Evolutionary conservation across 2,797 vertebrate species (phyloP), one percentile per base, ranked within the genome.

Genomic region (Varecia variegata): DNA sequence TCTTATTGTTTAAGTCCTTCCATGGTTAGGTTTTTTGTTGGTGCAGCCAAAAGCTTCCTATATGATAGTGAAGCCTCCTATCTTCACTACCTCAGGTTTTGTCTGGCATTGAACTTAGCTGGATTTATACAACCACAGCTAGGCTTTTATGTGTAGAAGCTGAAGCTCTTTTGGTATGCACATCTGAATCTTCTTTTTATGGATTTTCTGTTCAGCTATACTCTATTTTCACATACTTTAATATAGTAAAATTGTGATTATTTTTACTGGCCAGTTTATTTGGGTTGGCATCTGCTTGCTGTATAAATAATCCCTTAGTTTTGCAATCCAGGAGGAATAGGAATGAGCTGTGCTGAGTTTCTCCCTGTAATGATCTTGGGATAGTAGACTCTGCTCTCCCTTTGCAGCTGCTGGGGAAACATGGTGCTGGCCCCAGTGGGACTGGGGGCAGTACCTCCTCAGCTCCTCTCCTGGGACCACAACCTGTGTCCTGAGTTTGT

Each of bases 221-320:
- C 85, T 96, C 77, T 88, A 89, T 97, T 92, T 96, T 97, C 90
- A 96, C 86, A 96, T 86, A 88, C 94, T 97, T 97, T 90, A 95
- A 90, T 88, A 82, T 76, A 95, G 94, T 97, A 90, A 97, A 96
- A 96, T 97, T 96, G 96, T 89, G 79, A 97, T 97, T 95, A 96
- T 89, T 97, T 97, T 95, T 97, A 94, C 93, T 45, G 83, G 79
- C 74, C 54, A 94, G 92, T 97, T 97, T 96, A 95, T 94, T 93
- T 95, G 50, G n/a, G 70, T 86, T 95, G 95, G 50, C 88, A 88
- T 96, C 77, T 94, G 81, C 79, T 96, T 89, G 47, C 74, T 91
- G n/a, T 95, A 79, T 77, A 94, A 96, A 95, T 89, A 90, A 96
- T 25, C 67, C 38, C 67, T 87, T 43, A 47, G 52, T 94, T 96